Evolutionary conservation across 2,888 invertebrate species (phyloP).

Genomic region (Coenonympha arcania): DNA sequence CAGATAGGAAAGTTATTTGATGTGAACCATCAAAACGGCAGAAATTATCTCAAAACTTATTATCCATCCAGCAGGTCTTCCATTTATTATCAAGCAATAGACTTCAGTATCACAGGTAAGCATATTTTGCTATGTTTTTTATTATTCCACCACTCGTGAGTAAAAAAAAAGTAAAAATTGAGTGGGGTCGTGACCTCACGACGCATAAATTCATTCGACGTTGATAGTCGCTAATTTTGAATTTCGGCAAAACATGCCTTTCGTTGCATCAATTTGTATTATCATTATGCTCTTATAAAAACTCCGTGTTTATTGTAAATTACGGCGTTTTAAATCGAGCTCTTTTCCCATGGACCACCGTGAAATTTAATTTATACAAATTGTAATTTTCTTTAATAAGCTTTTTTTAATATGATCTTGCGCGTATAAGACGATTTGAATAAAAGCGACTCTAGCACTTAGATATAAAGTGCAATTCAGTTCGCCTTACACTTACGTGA

Average conservation of each 20-base stretch:
- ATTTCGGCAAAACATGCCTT: conserved; percentile 8
- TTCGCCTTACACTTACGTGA: too few species aligned
- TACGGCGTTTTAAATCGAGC: not conserved
- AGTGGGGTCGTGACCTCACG: not conserved
- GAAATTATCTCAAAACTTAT: too few species aligned
- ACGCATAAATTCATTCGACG: conserved; percentile 1
- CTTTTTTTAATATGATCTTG: not conserved
- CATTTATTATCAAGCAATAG: not conserved
- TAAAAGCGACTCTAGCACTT: not conserved
- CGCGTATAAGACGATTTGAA: not conserved
- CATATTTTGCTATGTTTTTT: not conserved
- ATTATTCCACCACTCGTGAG: not conserved
- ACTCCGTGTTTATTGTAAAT: conserved; percentile 3
- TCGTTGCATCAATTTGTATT: conserved; percentile 6
- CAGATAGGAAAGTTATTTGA: too few species aligned
- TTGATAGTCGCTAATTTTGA: conserved; percentile 6
- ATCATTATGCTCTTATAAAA: conserved; percentile 6
- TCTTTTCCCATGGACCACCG: conserved; percentile 3
- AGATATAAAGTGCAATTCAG: too few species aligned
- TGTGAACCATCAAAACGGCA: too few species aligned
- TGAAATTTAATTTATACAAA: conserved; percentile 7
- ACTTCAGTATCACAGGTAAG: not conserved
- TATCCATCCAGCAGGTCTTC: too few species aligned
- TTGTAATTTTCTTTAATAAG: not conserved
- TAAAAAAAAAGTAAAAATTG: not conserved